phyloP scores from a whole-genome alignment of 2,113 vertebrate genomes.

The Microtus pennsylvanicus region DNA sequence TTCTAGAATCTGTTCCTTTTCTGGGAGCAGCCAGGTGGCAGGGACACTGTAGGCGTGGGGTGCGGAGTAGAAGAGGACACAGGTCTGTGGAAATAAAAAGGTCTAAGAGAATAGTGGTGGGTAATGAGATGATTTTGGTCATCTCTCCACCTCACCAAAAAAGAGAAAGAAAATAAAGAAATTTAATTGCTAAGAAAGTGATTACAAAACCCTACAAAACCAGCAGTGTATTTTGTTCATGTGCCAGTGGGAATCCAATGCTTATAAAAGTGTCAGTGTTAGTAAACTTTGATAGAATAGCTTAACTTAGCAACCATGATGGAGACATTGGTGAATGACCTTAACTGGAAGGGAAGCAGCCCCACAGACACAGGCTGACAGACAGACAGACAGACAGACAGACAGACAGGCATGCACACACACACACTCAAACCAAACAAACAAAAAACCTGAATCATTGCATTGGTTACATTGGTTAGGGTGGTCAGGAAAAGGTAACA shows the following conservation, averaged over 20 bases:
- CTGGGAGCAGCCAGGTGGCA: slow-evolving; percentile 68
- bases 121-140: background rate
- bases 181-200: background rate
- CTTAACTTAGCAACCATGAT: background rate
- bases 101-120: background rate
- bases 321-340: background rate
- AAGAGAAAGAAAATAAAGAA: slow-evolving; percentile 25
- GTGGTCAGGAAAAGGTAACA: background rate
- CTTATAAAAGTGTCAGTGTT: slow-evolving; percentile 33
- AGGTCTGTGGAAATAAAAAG: slow-evolving; percentile 23
- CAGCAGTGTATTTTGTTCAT: slow-evolving; percentile 41
- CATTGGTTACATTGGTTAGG: background rate
- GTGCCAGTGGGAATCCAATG: background rate
- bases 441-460: background rate
- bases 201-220: slow-evolving; percentile 4
- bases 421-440: background rate
- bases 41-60: slow-evolving; percentile 37
- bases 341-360: background rate
- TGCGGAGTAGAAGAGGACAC: slow-evolving; percentile 20
- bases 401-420: background rate
- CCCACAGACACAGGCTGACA: too few relatives aligned
- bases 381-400: background rate
- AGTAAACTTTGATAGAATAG: background rate
- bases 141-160: background rate
- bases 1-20: slow-evolving; percentile 77